Percentiles rank a stretch among this genome's conserved stretches.
These are phyloP conservation scores for Meghimatium bilineatum DNA, from an alignment of 2,888 invertebrate species.

Conservation along the genomic window DNA sequence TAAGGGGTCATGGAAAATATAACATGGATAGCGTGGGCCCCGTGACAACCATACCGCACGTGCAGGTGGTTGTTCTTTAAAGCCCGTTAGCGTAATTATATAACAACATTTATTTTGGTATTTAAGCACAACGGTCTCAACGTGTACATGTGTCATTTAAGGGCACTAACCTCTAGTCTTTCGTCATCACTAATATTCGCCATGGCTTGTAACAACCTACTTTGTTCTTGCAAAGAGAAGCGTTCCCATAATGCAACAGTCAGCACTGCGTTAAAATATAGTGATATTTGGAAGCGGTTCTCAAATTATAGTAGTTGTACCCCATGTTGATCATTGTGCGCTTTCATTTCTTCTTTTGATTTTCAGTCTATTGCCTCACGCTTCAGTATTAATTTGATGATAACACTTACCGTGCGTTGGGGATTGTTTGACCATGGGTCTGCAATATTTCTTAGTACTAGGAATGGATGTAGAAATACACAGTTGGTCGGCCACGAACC, in stretches of 20 bases:
- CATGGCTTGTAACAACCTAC: not conserved
- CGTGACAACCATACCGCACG: not conserved
- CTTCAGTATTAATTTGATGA: too few relatives aligned
- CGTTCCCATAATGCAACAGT: slow-evolving; percentile 25
- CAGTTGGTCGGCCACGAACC: too few relatives aligned
- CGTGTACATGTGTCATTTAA: not conserved
- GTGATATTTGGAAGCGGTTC: not conserved
- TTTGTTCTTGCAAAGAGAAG: not conserved
- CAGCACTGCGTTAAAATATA: not conserved
- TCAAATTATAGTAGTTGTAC: not conserved
- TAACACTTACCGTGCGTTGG: too few relatives aligned
- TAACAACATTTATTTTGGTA: not conserved
- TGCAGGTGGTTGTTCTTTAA: not conserved
- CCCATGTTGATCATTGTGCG: too few relatives aligned
- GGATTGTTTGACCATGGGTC: too few relatives aligned
- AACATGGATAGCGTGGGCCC: not conserved
- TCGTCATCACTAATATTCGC: slow-evolving; percentile 31
- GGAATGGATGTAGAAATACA: too few relatives aligned
- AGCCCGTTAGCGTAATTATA: not conserved
- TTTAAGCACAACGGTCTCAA: not conserved
- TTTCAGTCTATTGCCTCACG: too few relatives aligned
- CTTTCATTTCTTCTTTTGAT: too few relatives aligned
- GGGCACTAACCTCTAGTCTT: slow-evolving; percentile 8
- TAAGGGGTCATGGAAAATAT: not conserved
- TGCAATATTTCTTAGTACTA: too few relatives aligned